A percentile compares a stretch with the other conserved stretches of the same genome.
Evolutionary conservation across 2,888 invertebrate species (phyloP).

Genomic region (Seladonia tumulorum): DNA sequence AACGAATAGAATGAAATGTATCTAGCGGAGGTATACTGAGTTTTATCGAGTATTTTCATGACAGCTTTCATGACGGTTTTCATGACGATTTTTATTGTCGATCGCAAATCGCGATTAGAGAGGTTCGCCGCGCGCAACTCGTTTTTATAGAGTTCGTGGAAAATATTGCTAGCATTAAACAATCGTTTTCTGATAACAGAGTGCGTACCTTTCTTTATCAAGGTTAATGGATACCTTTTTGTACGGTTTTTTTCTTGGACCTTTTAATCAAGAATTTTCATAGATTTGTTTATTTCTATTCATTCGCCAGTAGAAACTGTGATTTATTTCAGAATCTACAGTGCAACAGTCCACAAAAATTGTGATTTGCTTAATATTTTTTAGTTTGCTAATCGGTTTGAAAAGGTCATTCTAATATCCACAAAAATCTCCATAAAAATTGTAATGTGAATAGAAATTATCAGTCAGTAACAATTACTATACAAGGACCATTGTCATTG

Average conservation of each 20-base stretch:
- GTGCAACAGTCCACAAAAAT: too few relatives aligned
- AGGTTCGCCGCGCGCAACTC: not conserved
- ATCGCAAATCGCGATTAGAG: not conserved
- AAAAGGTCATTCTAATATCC: too few relatives aligned
- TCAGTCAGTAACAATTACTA: too few relatives aligned
- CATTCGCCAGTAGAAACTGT: too few relatives aligned
- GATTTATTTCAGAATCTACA: too few relatives aligned
- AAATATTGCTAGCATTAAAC: not conserved
- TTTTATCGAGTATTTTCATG: not conserved
- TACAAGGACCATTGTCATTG: too few relatives aligned
- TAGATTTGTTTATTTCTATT: too few relatives aligned
- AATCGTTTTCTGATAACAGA: not conserved
- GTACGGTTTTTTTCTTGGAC: not conserved
- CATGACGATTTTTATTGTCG: not conserved
- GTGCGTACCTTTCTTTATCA: not conserved
- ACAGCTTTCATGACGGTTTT: not conserved
- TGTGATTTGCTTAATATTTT: too few relatives aligned
- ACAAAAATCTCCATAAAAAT: too few relatives aligned
- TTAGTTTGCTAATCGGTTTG: too few relatives aligned
- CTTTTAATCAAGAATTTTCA: not conserved
- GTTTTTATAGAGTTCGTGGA: not conserved
- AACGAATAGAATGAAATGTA: not conserved
- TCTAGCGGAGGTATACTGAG: not conserved
- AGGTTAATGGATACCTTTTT: not conserved
- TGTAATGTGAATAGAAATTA: too few relatives aligned